Evolutionary conservation across 1,140 invertebrate species (phyloP).

Genomic region (Diabrotica undecimpunctata): DNA sequence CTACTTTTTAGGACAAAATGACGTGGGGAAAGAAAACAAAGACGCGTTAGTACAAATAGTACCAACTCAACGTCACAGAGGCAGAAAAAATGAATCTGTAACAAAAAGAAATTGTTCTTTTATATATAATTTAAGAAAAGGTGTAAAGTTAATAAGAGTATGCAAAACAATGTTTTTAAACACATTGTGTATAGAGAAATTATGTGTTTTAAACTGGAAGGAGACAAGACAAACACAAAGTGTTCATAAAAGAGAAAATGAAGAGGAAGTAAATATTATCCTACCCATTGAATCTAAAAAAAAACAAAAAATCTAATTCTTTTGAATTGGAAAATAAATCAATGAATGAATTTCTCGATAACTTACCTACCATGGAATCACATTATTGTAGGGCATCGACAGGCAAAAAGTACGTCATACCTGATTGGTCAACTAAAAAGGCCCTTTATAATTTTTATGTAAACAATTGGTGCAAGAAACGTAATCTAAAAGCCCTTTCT

Average conservation of each 20-base stretch:
- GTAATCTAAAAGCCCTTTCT: not conserved
- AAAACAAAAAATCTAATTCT: not conserved
- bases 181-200: not conserved
- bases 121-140: not conserved
- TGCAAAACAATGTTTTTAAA: constrained; percentile 5
- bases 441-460: not conserved
- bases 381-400: no score
- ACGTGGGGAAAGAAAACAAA: not conserved
- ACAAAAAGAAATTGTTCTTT: not conserved
- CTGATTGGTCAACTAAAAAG: no score
- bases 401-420: no score
- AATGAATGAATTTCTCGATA: no score
- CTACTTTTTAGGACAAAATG: no score
- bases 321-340: not conserved
- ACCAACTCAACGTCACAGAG: not conserved
- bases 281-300: no score
- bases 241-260: no score
- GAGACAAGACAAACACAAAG: not conserved
- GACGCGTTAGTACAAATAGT: not conserved
- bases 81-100: not conserved
- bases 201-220: no score
- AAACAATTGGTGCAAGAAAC: not conserved
- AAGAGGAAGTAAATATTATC: no score
- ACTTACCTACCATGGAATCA: no score
- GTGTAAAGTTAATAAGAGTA: not conserved